Base-by-base conservation (phyloP, 2,113 vertebrate genomes). In the Lagopus muta region DNA sequence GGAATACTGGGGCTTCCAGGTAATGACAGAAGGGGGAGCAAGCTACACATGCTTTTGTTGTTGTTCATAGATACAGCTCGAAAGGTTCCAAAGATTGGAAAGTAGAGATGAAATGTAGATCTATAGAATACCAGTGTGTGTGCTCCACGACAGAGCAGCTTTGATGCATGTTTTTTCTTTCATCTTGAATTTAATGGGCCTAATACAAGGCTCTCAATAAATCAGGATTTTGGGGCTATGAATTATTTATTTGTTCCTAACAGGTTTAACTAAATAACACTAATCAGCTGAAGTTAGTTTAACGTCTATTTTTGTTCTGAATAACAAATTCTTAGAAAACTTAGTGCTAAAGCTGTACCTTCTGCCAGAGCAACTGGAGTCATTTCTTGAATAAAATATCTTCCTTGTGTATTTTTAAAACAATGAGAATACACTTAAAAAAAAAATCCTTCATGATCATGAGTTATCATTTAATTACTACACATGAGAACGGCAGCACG, bases 21-120 rank as follows among this genome's bases (percentile, higher is more conserved):
- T 19, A 2, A 9, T 18, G 82, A 43, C 48, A 48, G 65, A 43
- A 65, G 71, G 14, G 66, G 71, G 55, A 76, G 74, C 36, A 75
- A 28, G 28, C 20, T 32, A 28, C 0, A 0, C 2, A 0, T 48
- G 18, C 14, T 10, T 27, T 16, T 34, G 10, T 15, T 36, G 6
- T 16, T 10, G 8, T 13, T 34, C 25, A 18, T 32, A 25, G 16
- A 8, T 13, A 50, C 13, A 47, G 3, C 47, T 25, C 36, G 19
- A 78, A 81, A 15, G 16, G 13, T 58, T 87, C 30, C 55, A 34
- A 58, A 65, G 60, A 13, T 2, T 36, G 6, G 1, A 34, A 67
- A 6, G 42, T 38, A 38, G 25, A 90, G 58, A n/a, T 42, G 28
- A 55, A 76, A 12, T 8, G 30, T 3, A 42, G 24, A n/a, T 62